Base-by-base conservation (phyloP, 1,140 invertebrate species). In the Ceratina australensis region DNA sequence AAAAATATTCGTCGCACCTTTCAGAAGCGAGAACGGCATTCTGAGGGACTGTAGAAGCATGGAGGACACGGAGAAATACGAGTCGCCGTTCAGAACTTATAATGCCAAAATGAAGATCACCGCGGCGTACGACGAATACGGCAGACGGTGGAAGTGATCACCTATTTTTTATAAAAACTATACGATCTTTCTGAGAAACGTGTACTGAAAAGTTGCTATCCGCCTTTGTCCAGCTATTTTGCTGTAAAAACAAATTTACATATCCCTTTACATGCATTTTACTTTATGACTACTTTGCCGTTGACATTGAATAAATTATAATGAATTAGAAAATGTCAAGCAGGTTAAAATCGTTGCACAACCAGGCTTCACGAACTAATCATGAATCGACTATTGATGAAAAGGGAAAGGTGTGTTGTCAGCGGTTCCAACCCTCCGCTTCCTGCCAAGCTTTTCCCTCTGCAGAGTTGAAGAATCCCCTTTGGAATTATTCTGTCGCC, bases 21-120 rank as follows among this genome's bases (percentile, higher is more conserved):
- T 49, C 26, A 85, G 85, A 64, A 83, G 78, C 13, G 72, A 85
- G 22, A 59, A 77, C 0, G 78, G 74, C 8, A 71, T 78, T 49
- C 61, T 90, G 42, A 83, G 87, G 22, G 89, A 90, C 57, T 90
- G 89, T 42, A 85, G 75, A 54, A 83, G 76, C 20, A 86, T 90
- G 22, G 26, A 68, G 0, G 69, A 80, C 24, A 24, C n/a, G 15
- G 18, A 61, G 0, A 67, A 50, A 13, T 80, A 65, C 56, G 69
- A 72, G 24, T 16, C 52, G 2, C 26, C 60, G 16, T 64, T 18
- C 0, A 76, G 72, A 3, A 54, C 47, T 12, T 73, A 65, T 18
- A 47, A 42, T 15, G 22, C 78, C n/a, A 68, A 75, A 24, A n/a
- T 75, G 5, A 81, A 80, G 49, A 26, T 77, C 4, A 56, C 15